Base-by-base conservation (phyloP, 2,113 vertebrate species). In the Phaetusa simplex region DNA sequence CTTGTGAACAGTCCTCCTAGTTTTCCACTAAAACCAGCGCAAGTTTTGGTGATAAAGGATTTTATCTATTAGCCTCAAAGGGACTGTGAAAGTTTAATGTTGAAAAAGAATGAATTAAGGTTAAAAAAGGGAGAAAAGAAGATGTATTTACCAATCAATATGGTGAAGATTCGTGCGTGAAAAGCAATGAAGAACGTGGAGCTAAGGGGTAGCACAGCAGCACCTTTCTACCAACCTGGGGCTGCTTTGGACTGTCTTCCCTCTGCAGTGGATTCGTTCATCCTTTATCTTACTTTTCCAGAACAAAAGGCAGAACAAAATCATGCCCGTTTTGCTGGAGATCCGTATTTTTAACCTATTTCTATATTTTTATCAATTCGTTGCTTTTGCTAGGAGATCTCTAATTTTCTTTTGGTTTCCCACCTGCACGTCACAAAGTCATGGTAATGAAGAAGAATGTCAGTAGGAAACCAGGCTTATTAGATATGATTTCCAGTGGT, bases 341-440 rank as follows among this genome's bases (percentile, higher is more conserved):
- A 61, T 59, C 22, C 10, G 2, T 52, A 21, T 36, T 86, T 88
- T 93, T 36, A 45, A 42, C 23, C 10, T n/a, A 5, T 73, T 85
- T 78, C 24, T 71, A 0, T 36, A 9, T 52, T 61, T 93, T 73
- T 61, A 30, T 62, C 8, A 2, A 5, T 72, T 26, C 34, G 6
- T 40, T 71, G 16, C 11, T 38, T 82, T 86, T 85, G 14, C 24
- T 50, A 27, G 14, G 32, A 64, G 47, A 69, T 82, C 4, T 58
- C 12, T 47, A 2, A 34, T 67, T 55, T 91, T 67, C 16, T 59
- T 5, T 5, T 77, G 27, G 9, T 85, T 90, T 56, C 49, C 18
- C 17, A 76, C 34, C 53, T 61, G 12, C 8, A 1, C 0, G 0
- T n/a, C 14, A 7, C 18, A 29, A 90, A 70, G 50, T 12, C 5